Base-by-base conservation (phyloP, 2,797 vertebrate genomes). In the Alcedo quadribrachys region DNA sequence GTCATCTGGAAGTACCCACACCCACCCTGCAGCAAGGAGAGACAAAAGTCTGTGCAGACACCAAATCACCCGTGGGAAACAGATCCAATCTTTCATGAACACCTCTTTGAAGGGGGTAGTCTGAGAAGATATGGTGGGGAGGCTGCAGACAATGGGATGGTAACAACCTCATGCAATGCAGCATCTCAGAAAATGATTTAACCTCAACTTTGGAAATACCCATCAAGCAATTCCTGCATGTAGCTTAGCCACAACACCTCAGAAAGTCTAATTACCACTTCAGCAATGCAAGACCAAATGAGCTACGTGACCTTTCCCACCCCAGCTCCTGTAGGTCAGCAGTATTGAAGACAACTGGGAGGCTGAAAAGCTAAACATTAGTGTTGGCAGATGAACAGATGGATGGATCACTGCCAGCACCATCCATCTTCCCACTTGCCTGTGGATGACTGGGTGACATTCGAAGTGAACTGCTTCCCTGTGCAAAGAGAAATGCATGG, bases 271-370 rank as follows among this genome's bases (percentile, higher is more conserved):
- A 97, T 91, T 87, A 84, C 88, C 73, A 58, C 75, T 93, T 81
- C 90, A 91, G 92, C 91, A 96, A 83, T 76, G 68, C 77, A 93
- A 62, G 84, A 82, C 51, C 85, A 94, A 96, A 96, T 20, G 83
- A 91, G 94, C 82, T 87, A 75, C 0, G 3, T 91, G 96, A 96
- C 96, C 96, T 96, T 96, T 97, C 84, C 84, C 90, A 94, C 85
- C 35, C 79, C 63, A 92, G 91, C 94, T 86, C 83, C 92, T 79
- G 82, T 93, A 94, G 96, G 95, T 95, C 96, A 96, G 92, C 85
- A 95, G 83, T 95, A 96, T 94, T 96, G 94, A 94, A 94, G 90
- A 92, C 89, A 95, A 97, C 75, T 79, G 84, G 92, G 87, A 92
- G 78, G 74, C 88, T 43, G 73, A 84, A 90, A 90, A 95, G 62